Evolutionary conservation across 2,113 vertebrate species (phyloP).

Genomic region (Glaucidium brasilianum): DNA sequence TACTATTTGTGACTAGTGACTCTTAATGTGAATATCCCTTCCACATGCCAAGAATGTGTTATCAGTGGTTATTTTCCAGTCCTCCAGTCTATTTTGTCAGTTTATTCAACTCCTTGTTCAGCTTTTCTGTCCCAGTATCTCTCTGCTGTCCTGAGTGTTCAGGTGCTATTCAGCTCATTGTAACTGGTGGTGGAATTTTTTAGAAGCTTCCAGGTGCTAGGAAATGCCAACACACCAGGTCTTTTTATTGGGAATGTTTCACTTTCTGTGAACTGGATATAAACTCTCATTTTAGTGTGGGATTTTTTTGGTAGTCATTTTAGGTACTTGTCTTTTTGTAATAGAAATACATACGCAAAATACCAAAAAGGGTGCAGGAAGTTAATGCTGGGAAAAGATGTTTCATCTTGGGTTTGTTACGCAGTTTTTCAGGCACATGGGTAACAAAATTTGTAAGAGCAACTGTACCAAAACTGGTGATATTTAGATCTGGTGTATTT

Average conservation of each 20-base stretch:
- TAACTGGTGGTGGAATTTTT: neutral
- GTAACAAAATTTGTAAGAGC: neutral
- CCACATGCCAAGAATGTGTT: neutral
- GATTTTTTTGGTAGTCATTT: neutral
- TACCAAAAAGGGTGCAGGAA: neutral
- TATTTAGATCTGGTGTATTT: neutral
- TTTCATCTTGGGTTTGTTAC: neutral
- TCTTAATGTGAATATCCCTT: neutral
- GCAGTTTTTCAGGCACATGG: neutral
- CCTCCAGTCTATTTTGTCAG: neutral
- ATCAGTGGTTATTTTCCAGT: neutral
- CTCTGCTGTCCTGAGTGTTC: neutral
- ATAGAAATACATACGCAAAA: neutral
- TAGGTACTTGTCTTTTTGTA: neutral
- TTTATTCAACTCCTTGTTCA: neutral
- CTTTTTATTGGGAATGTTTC: neutral
- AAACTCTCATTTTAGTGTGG: neutral
- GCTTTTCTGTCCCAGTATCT: neutral
- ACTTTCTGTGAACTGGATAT: neutral
- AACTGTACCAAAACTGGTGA: neutral
- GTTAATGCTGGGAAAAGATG: neutral
- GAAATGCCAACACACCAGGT: neutral
- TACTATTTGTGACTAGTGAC: neutral
- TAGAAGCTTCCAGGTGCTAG: neutral
- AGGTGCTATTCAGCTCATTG: neutral